phyloP scores from a whole-genome alignment of 2,113 vertebrate species.

The Anolis carolinensis region DNA sequence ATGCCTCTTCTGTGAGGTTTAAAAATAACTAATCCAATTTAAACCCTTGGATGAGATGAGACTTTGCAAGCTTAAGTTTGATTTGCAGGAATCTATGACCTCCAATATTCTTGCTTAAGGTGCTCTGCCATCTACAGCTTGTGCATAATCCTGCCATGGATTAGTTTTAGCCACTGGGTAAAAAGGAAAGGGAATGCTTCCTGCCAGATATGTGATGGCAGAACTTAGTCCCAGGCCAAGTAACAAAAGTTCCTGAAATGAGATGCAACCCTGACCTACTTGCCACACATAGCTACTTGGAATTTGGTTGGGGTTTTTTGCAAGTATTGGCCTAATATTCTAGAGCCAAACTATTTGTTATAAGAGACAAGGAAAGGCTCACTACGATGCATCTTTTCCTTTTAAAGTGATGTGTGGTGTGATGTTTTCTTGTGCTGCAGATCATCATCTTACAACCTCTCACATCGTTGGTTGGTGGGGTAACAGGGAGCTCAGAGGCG shows the following conservation, averaged over 20 bases:
- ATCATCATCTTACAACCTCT: not conserved
- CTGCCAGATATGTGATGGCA: constrained; percentile 38
- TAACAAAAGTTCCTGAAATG: not conserved
- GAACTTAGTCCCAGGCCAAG: not conserved
- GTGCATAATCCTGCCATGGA: constrained; percentile 48
- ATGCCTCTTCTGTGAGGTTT: constrained; percentile 67
- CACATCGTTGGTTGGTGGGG: not conserved
- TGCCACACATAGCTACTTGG: not conserved
- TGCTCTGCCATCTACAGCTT: constrained; percentile 42
- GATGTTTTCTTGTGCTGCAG: not conserved
- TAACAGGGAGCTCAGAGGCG: too few relatives aligned
- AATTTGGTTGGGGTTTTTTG: not conserved
- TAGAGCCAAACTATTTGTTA: not conserved
- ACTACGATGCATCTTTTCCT: not conserved
- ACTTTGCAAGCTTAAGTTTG: constrained; percentile 46
- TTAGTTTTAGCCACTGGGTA: constrained; percentile 27
- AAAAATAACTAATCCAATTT: constrained; percentile 66
- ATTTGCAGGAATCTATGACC: constrained; percentile 49
- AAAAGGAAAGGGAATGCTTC: not conserved
- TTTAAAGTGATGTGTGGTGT: not conserved
- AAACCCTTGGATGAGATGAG: constrained; percentile 51
- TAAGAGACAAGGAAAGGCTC: not conserved
- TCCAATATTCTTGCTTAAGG: constrained; percentile 42
- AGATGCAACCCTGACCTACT: constrained; percentile 13
- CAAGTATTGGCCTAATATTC: not conserved